A percentile compares a stretch with the other conserved stretches of the same genome.
Evolutionary conservation across 2,888 invertebrate genomes (phyloP).

Genomic region (Limnephilus rhombicus): DNA sequence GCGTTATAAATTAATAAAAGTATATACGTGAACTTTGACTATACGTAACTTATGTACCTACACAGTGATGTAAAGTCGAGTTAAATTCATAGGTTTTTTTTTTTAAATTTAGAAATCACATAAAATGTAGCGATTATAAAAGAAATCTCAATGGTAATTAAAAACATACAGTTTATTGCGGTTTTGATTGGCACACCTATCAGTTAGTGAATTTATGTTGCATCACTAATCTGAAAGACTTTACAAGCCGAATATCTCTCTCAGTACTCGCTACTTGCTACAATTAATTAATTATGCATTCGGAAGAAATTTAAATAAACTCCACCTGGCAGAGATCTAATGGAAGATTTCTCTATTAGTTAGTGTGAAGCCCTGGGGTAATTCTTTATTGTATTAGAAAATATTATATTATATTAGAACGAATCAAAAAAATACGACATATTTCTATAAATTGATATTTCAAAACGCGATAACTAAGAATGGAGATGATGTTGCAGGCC

Average conservation of each 20-base stretch:
- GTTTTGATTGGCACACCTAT: not conserved
- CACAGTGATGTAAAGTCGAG: too few relatives aligned
- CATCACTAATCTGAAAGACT: constrained; percentile 20
- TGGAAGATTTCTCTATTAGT: not conserved
- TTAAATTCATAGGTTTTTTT: too few relatives aligned
- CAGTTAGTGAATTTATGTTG: not conserved
- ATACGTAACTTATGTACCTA: too few relatives aligned
- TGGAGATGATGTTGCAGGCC: too few relatives aligned
- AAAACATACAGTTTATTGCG: not conserved
- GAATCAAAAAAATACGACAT: too few relatives aligned
- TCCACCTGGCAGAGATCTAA: not conserved
- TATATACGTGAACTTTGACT: too few relatives aligned
- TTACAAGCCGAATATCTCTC: not conserved
- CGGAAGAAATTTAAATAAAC: constrained; percentile 6
- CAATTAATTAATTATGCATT: constrained; percentile 25
- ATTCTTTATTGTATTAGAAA: too few relatives aligned
- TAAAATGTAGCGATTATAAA: not conserved
- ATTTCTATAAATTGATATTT: too few relatives aligned
- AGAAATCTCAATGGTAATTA: not conserved
- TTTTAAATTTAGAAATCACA: not conserved
- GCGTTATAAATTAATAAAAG: too few relatives aligned
- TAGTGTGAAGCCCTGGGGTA: not conserved
- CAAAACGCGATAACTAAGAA: too few relatives aligned
- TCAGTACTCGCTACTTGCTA: not conserved
- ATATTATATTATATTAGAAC: too few relatives aligned